phyloP scores from a whole-genome alignment of 1,140 invertebrate species.

The Nixonia krombeini region DNA sequence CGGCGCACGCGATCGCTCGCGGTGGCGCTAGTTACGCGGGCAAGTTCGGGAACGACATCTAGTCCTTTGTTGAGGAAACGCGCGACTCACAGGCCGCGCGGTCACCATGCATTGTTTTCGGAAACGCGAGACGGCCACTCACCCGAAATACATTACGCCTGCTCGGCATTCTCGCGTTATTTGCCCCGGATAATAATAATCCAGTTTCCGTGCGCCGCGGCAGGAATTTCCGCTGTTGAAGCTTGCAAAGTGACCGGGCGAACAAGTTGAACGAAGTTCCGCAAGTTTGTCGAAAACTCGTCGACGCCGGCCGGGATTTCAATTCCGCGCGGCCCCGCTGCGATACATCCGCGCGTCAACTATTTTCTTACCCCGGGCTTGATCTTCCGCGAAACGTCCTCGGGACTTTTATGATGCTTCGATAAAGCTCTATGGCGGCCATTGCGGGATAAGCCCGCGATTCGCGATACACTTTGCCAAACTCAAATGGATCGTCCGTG shows the following conservation, averaged over 20 bases:
- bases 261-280: constrained; percentile 37
- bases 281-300: constrained; percentile 36
- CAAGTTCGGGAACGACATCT: constrained; percentile 39
- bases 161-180: constrained; percentile 36
- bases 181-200: constrained; percentile 46
- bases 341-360: constrained; percentile 38
- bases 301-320: constrained; percentile 27
- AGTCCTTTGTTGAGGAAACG: constrained; percentile 40
- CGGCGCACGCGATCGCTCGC: constrained; percentile 17
- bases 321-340: constrained; percentile 33
- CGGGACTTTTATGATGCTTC: constrained; percentile 21
- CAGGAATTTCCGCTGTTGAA: constrained; percentile 41
- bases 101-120: constrained; percentile 39
- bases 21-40: constrained; percentile 1
- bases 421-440: constrained; percentile 3
- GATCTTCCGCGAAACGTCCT: background rate
- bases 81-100: background rate
- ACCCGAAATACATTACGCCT: constrained; percentile 38
- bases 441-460: no score
- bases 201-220: constrained; percentile 38
- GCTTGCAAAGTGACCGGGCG: constrained; percentile 22
- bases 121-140: constrained; percentile 37
- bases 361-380: constrained; percentile 9
- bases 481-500: background rate
- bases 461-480: background rate